Evolutionary conservation across 2,888 invertebrate species (phyloP).

Genomic region (Aelia acuminata): DNA sequence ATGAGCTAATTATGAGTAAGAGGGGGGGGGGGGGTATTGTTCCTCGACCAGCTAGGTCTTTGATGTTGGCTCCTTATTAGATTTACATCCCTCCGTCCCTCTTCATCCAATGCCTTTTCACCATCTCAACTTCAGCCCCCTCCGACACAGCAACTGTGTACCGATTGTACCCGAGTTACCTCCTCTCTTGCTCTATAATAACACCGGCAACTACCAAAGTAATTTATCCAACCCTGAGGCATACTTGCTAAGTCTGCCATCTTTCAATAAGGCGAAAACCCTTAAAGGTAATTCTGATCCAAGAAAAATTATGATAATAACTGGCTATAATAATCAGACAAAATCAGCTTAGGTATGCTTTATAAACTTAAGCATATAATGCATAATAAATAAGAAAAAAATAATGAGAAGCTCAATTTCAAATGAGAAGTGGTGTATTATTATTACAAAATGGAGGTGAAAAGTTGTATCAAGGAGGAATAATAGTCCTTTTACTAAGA

Average conservation of each 20-base stretch:
- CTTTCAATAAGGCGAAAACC: not conserved
- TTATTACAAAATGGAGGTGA: too few relatives aligned
- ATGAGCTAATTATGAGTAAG: not conserved
- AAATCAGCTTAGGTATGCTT: too few relatives aligned
- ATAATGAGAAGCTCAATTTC: too few relatives aligned
- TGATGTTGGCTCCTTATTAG: constrained; percentile 14
- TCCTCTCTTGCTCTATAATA: not conserved
- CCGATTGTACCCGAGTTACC: constrained; percentile 23
- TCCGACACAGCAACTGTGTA: not conserved
- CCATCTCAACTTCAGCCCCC: not conserved
- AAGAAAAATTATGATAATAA: not conserved
- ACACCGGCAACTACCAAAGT: not conserved
- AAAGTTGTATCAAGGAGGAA: too few relatives aligned
- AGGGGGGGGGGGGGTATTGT: not conserved
- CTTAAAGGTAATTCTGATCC: not conserved
- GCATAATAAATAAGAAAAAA: too few relatives aligned
- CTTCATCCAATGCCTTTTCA: constrained; percentile 19
- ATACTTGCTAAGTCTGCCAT: not conserved
- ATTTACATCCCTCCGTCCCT: constrained; percentile 39
- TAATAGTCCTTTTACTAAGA: too few relatives aligned
- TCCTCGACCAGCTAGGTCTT: not conserved
- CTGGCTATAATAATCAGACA: not conserved
- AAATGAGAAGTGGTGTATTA: too few relatives aligned
- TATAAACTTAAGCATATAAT: too few relatives aligned
- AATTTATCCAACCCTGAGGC: not conserved